phyloP scores from a whole-genome alignment of 2,113 vertebrate genomes.

The Coracopsis vasa region DNA sequence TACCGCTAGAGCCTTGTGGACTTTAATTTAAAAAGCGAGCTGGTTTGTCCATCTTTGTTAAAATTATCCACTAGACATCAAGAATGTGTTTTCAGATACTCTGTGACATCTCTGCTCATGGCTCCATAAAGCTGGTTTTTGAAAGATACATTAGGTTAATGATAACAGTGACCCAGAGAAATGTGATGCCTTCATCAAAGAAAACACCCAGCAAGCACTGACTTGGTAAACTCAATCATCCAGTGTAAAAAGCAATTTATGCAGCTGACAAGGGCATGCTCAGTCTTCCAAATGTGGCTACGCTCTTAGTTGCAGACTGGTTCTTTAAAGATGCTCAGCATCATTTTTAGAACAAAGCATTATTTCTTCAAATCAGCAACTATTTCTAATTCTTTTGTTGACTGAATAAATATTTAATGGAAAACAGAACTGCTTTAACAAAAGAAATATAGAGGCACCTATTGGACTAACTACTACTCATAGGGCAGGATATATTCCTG shows the following conservation, averaged over 20 bases:
- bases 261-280: constrained; percentile 35
- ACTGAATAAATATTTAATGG: neutral
- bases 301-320: neutral
- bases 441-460: neutral
- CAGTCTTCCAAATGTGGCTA: constrained; percentile 34
- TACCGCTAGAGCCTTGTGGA: neutral
- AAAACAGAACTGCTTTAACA: neutral
- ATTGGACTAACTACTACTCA: neutral
- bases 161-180: constrained; percentile 42
- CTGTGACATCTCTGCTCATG: neutral
- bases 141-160: constrained; percentile 58
- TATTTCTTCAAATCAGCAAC: neutral
- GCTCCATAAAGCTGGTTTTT: neutral
- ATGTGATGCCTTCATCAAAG: constrained; percentile 52
- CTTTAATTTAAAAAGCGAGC: constrained; percentile 20
- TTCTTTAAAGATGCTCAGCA: neutral
- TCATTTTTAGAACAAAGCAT: neutral
- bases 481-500: neutral
- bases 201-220: constrained; percentile 26
- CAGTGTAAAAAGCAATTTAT: constrained; percentile 48
- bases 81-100: neutral
- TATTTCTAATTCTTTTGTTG: neutral
- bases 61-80: neutral
- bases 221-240: constrained; percentile 38
- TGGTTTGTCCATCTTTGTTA: neutral